These are phyloP conservation scores for Philaenus spumarius DNA, from an alignment of 1,140 invertebrate genomes.

Conservation along the genomic window DNA sequence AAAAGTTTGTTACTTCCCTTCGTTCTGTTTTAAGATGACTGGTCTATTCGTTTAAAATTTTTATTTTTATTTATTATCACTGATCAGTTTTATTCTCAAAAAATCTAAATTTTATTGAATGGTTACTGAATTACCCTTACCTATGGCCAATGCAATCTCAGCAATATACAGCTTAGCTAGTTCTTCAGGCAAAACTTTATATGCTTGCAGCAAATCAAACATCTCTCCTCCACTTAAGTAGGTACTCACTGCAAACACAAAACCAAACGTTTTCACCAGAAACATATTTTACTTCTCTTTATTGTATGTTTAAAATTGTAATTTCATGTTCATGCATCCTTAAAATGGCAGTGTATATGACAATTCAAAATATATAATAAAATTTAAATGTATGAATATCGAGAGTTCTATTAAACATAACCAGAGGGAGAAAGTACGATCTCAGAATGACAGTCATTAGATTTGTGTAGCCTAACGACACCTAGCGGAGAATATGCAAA, in stretches of 20 bases:
- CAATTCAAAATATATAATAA: background rate
- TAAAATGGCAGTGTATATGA: background rate
- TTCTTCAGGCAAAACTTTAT: conserved; percentile 63
- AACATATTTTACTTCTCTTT: background rate
- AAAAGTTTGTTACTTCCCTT: too few species aligned
- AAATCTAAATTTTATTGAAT: too few species aligned
- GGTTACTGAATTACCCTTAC: conserved; percentile 45
- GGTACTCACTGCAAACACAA: conserved; percentile 62
- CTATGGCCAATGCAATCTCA: conserved; percentile 74
- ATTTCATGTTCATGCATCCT: background rate
- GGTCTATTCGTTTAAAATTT: too few species aligned
- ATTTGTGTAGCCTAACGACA: too few species aligned
- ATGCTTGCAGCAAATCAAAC: conserved; percentile 58
- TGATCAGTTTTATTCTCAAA: too few species aligned
- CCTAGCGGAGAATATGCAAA: too few species aligned
- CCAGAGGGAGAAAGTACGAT: too few species aligned
- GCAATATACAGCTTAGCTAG: conserved; percentile 73
- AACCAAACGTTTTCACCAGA: background rate
- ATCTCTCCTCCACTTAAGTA: conserved; percentile 77
- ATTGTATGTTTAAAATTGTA: background rate
- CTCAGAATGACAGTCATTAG: background rate
- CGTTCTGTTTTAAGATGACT: too few species aligned
- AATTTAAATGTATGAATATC: background rate
- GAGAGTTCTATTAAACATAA: too few species aligned
- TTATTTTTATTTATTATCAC: too few species aligned